Evolutionary conservation across 1,140 invertebrate species (phyloP), one percentile per base, ranked within the genome.

Genomic region (Parasteatoda tepidariorum): DNA sequence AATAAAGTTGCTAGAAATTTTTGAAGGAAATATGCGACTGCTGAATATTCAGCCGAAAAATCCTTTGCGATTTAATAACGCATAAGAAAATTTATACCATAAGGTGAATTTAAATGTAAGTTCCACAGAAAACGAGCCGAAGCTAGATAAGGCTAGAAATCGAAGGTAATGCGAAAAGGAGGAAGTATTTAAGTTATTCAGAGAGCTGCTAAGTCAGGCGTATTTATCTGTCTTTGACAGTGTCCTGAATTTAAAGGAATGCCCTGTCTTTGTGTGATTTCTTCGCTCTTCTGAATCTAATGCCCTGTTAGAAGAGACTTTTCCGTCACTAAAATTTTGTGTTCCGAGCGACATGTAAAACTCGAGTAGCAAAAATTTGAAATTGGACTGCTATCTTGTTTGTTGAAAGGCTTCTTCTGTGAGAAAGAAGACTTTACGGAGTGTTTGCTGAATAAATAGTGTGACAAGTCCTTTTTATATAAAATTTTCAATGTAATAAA

Each of bases 191-290:
- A 68, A 79, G 76, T 79, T 79, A 79, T 68, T 15, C 6, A 79
- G 48, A 68, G 75, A 79, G 61, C n/a, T 11, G 54, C 5, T 38
- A 68, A 59, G 41, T 68, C 41, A 68, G 13, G 76, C 76, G 76
- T 79, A 79, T 79, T 79, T 79, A 79, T 79, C 76, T 79, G 62
- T 68, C 48, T 38, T 64, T 57, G 76, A 79, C 64, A 79, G 64
- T 57, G 64, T 28, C 61, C 26, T 57, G 76, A 79, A 79, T 79
- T 79, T 79, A 79, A 79, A 79, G 76, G 76, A 68, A 79, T 79
- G 28, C 54, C n/a, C 76, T 79, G 76, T 79, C 76, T 68, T 79
- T 79, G 61, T 79, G 64, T 79, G 76, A 79, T 79, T 79, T 79
- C 62, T 79, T 79, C 76, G 48, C 76, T 57, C 64, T 24, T 57